Percentiles rank a stretch among this genome's conserved stretches.
These are phyloP conservation scores for Stenurella melanura DNA, from an alignment of 2,888 invertebrate genomes.

Conservation along the genomic window DNA sequence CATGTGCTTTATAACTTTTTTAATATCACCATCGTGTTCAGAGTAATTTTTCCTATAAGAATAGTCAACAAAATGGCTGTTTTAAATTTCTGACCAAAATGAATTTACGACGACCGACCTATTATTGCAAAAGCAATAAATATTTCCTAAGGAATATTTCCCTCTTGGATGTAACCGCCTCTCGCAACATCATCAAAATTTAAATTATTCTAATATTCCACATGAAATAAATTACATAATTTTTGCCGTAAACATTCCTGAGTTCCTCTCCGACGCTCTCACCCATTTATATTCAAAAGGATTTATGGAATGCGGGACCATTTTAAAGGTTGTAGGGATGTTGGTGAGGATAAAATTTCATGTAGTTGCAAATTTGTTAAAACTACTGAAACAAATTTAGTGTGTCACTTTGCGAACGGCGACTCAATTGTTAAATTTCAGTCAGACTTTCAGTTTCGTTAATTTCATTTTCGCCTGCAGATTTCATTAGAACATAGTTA, in stretches of 20 bases:
- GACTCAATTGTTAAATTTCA: not conserved
- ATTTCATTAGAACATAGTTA: not conserved
- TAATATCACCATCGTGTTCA: too few species aligned
- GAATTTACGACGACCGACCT: too few species aligned
- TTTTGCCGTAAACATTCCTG: not conserved
- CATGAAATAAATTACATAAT: not conserved
- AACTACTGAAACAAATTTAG: slow-evolving; percentile 3
- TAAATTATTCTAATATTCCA: too few species aligned
- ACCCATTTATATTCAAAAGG: not conserved
- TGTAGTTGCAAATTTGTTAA: not conserved
- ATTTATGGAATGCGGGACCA: not conserved
- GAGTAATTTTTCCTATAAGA: too few species aligned
- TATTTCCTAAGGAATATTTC: too few species aligned
- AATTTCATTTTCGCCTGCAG: not conserved
- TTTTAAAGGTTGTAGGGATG: not conserved
- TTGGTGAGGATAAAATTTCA: not conserved
- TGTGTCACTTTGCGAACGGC: not conserved
- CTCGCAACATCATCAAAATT: too few species aligned
- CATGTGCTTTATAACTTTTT: too few species aligned
- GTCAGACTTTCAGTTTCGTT: not conserved
- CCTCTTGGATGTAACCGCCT: too few species aligned
- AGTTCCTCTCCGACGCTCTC: not conserved
- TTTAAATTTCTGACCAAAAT: too few species aligned
- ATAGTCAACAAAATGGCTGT: too few species aligned
- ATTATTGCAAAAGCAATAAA: too few species aligned